Base-by-base conservation (phyloP, 1,140 invertebrate species). In the Zaprionus ghesquierei region DNA sequence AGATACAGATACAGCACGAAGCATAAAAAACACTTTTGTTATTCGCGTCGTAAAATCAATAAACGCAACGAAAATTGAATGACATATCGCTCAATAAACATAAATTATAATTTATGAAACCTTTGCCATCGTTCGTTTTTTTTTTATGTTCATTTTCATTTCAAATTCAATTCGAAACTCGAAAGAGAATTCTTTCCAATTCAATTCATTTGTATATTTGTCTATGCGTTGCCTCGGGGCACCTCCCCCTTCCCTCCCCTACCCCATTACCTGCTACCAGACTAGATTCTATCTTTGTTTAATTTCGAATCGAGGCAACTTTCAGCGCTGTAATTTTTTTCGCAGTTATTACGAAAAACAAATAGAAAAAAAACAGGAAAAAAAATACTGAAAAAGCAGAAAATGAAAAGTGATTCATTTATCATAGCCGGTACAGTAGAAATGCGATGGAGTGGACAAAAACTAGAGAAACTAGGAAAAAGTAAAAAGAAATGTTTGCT, bases 101-200 rank as follows among this genome's bases (percentile, higher is more conserved):
- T 87, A 87, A 87, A 87, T 86, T 87, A 87, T 62, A 86, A 87
- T 87, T 87, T 79, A 87, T 87, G 70, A 76, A 86, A 87, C 79
- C 73, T 87, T 72, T 81, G 80, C 77, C 77, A 61, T 84, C n/a
- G 12, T 33, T 27, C 25, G 25, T 27, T 0, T 29, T 63, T 75
- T 68, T 75, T 62, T 66, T 56, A 62, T 77, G 62, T 61, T 69
- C 69, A 50, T 71, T 75, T 75, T 65, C 77, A 71, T 68, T 77
- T 56, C 27, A 54, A 84, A 77, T 70, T 85, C 69, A 62, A 69
- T 79, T 79, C 58, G 49, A 58, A 63, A 75, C 66, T 72, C 72
- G 59, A 60, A 68, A 78, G 75, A 60, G 60, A 66, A 63, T 75
- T 79, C 77, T 56, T 82, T 79, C 63, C 60, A 66, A 63, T 75